Percentiles rank a stretch among this genome's conserved stretches.
phyloP scores from a whole-genome alignment of 2,797 vertebrate genomes.

The Sphenodon punctatus region DNA sequence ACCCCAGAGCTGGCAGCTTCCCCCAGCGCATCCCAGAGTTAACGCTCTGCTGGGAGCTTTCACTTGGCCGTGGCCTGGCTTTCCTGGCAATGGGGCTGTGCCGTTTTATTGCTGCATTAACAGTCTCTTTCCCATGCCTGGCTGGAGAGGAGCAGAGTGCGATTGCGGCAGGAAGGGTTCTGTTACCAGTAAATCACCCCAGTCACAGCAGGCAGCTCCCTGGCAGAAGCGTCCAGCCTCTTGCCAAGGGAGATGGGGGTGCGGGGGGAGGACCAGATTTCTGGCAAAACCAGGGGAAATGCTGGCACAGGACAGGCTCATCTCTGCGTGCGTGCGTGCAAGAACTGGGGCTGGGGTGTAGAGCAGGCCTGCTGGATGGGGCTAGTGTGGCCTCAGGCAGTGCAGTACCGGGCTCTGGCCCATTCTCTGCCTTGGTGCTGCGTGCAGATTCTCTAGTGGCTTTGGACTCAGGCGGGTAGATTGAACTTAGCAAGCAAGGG shows the following conservation, averaged over 20 bases:
- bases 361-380: neutral
- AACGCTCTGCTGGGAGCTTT: rapidly evolving
- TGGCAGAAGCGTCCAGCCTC: neutral
- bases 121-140: neutral
- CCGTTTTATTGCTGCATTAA: rapidly evolving
- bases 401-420: too few relatives aligned
- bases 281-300: neutral
- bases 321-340: too few relatives aligned
- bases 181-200: too few relatives aligned
- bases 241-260: too few relatives aligned
- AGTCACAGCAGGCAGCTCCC: neutral
- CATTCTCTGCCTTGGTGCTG: too few relatives aligned
- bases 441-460: too few relatives aligned
- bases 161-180: neutral
- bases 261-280: neutral
- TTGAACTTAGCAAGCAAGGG: too few relatives aligned
- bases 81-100: neutral
- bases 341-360: too few relatives aligned
- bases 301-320: neutral
- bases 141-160: neutral
- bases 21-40: too few relatives aligned
- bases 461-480: too few relatives aligned
- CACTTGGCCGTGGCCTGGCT: neutral
- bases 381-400: neutral
- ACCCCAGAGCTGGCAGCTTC: too few relatives aligned